These are phyloP conservation scores for Chlamydotis undulata DNA, from an alignment of 2,113 vertebrate genomes.

Conservation along the genomic window DNA sequence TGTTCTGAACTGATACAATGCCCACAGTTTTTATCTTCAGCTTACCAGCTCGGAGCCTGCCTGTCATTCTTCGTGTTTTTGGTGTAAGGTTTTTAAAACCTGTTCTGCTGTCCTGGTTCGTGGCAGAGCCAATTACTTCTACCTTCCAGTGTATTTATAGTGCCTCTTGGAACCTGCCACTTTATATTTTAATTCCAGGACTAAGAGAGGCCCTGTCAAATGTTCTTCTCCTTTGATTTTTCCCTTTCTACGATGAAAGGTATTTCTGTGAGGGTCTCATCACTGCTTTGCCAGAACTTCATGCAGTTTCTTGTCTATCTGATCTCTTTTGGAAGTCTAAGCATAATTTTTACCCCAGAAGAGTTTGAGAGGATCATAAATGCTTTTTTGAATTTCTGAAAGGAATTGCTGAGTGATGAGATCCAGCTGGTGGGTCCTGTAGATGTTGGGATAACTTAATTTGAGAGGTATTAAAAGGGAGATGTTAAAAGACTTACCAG, in stretches of 20 bases:
- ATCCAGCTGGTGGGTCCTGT: background rate
- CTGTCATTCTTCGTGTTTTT: background rate
- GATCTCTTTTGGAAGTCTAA: background rate
- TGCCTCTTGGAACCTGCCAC: conserved; percentile 11
- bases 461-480: background rate
- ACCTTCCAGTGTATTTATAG: background rate
- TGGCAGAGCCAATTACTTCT: conserved; percentile 1
- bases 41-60: background rate
- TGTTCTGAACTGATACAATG: background rate
- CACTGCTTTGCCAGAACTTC: background rate
- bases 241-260: background rate
- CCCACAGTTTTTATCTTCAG: background rate
- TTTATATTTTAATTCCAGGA: conserved; percentile 15
- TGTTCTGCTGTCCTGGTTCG: background rate
- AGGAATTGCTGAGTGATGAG: background rate
- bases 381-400: background rate
- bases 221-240: background rate
- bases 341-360: background rate
- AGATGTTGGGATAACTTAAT: background rate
- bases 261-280: background rate
- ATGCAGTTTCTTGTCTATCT: background rate
- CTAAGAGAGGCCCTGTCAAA: background rate
- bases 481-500: background rate
- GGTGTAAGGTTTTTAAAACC: background rate
- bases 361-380: background rate